These are phyloP conservation scores for Holocentrus rufus DNA, from an alignment of 2,797 vertebrate genomes.

Conservation along the genomic window DNA sequence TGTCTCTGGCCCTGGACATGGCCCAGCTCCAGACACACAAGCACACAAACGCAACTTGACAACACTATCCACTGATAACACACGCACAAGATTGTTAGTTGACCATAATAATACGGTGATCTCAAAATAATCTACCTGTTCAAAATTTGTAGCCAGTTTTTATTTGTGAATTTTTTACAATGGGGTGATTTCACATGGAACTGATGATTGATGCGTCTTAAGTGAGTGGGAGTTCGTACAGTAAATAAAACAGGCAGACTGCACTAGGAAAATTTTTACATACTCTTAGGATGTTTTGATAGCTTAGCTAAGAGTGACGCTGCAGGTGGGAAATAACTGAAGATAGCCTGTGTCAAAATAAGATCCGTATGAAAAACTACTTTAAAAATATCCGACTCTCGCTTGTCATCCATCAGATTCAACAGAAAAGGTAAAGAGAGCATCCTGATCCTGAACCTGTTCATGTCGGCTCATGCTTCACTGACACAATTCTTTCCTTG, in stretches of 20 bases:
- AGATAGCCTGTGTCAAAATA: slow-evolving; percentile 15
- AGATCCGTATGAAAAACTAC: background rate
- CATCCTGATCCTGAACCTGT: background rate
- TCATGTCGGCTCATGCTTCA: background rate
- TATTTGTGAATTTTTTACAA: slow-evolving; percentile 5
- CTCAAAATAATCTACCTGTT: slow-evolving; percentile 4
- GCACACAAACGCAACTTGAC: slow-evolving; percentile 57
- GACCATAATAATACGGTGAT: slow-evolving; percentile 1
- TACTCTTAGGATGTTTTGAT: slow-evolving; percentile 22
- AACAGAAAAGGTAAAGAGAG: background rate
- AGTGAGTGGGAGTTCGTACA: too few relatives aligned
- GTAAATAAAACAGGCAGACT: slow-evolving; percentile 34
- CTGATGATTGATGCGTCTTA: background rate
- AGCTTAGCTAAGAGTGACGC: slow-evolving; percentile 21
- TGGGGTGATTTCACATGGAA: slow-evolving; percentile 12
- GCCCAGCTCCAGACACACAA: slow-evolving; percentile 62
- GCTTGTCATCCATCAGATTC: slow-evolving; percentile 15
- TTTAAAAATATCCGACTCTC: background rate
- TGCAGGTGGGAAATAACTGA: slow-evolving; percentile 36
- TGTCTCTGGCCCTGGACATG: slow-evolving; percentile 72
- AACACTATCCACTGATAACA: slow-evolving; percentile 50
- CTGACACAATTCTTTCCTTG: background rate
- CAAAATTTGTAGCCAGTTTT: background rate
- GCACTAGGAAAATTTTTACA: slow-evolving; percentile 8
- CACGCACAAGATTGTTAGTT: background rate